Conservation (phyloP, 2,888 invertebrate genomes). For the Papilio gigon region DNA sequence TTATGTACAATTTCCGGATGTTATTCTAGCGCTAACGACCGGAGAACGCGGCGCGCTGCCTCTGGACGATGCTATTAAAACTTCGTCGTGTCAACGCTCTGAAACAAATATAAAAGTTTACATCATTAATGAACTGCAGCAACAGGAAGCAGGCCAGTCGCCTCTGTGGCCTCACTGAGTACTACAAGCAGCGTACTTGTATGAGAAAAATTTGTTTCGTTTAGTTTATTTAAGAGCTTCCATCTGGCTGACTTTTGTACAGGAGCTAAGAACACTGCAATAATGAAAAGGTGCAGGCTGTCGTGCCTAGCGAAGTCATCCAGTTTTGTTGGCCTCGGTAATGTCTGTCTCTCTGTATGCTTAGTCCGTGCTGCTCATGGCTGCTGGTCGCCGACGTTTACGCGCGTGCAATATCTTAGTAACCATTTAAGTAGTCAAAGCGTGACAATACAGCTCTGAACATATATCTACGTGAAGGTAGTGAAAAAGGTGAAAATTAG, state of each 20-base stretch:
- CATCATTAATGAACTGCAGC: neutral
- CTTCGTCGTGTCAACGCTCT: neutral
- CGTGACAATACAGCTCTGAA: neutral
- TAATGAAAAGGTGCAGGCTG: no score
- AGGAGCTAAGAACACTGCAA: no score
- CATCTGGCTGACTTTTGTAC: no score
- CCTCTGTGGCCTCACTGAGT: neutral
- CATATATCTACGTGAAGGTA: neutral
- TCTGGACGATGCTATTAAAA: neutral
- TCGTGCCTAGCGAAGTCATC: no score
- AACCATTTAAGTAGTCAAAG: neutral
- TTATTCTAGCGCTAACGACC: conserved; percentile 5
- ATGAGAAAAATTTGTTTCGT: neutral
- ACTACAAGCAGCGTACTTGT: neutral
- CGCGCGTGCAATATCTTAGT: no score
- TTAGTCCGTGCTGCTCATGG: no score
- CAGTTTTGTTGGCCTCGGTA: no score
- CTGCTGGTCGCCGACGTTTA: no score
- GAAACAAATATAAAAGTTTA: neutral
- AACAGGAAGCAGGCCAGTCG: neutral
- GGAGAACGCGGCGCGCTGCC: neutral
- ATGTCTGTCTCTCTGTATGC: no score
- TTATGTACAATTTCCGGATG: conserved; percentile 8
- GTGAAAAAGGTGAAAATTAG: neutral
- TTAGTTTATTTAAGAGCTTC: neutral